These are phyloP conservation scores for Myotis daubentonii DNA, from an alignment of 2,797 vertebrate genomes.

Conservation along the genomic window DNA sequence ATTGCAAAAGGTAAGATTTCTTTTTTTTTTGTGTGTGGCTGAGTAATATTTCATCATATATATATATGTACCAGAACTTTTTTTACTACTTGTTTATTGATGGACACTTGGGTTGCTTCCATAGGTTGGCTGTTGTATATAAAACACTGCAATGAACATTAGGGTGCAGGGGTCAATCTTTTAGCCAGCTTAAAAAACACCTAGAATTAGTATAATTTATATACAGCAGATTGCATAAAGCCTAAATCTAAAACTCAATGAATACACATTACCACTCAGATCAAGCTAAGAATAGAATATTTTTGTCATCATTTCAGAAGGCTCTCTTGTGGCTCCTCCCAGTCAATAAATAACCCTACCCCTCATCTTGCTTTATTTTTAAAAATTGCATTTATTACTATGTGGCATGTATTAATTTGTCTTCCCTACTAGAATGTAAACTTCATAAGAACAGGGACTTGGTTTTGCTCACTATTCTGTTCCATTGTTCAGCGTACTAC, in stretches of 20 bases:
- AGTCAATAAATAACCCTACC: not conserved
- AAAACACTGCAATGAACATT: not conserved
- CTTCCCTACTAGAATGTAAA: constrained; percentile 7
- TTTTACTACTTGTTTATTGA: not conserved
- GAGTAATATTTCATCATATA: not conserved
- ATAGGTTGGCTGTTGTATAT: not conserved
- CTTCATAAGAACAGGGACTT: not conserved
- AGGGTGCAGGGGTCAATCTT: not conserved
- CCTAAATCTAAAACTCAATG: not conserved
- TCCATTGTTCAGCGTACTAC: not conserved
- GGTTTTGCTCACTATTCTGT: not conserved
- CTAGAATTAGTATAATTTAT: not conserved
- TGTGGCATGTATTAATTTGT: not conserved
- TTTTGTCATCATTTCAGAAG: constrained; percentile 21
- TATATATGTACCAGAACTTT: not conserved
- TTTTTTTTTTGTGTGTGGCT: not conserved
- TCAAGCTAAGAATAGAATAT: constrained; percentile 25
- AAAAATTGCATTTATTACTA: not conserved
- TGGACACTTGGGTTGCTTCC: not conserved
- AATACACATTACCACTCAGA: not conserved
- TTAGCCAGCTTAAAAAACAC: constrained; percentile 30
- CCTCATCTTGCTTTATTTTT: constrained; percentile 29
- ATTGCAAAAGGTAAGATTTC: not conserved
- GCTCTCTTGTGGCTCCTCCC: not conserved
- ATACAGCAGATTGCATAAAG: not conserved